These are phyloP conservation scores for Sebastes matsubarae DNA, from an alignment of 2,797 vertebrate species.

Conservation along the genomic window DNA sequence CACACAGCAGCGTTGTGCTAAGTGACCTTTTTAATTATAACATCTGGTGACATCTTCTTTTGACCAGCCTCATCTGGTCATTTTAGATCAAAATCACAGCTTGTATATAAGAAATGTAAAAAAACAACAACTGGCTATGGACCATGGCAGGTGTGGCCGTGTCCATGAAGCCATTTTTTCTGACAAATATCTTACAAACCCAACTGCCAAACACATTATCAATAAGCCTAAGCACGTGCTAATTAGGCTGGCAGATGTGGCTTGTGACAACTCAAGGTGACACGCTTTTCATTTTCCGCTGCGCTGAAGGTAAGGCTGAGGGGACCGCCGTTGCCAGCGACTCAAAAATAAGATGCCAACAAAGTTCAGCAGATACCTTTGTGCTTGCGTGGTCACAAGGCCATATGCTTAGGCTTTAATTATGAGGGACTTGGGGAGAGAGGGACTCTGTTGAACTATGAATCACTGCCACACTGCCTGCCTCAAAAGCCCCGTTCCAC, in stretches of 20 bases:
- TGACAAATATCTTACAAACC: slow-evolving; percentile 23
- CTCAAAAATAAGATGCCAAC: slow-evolving; percentile 61
- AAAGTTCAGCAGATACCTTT: slow-evolving; percentile 69
- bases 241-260: slow-evolving; percentile 69
- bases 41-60: neutral
- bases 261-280: slow-evolving; percentile 78
- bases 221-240: slow-evolving; percentile 40
- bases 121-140: neutral
- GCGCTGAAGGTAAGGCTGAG: slow-evolving; percentile 51
- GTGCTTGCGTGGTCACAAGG: slow-evolving; percentile 73
- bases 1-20: neutral
- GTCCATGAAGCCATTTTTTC: neutral
- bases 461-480: slow-evolving; percentile 78
- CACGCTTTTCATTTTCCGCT: slow-evolving; percentile 66
- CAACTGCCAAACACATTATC: slow-evolving; percentile 29
- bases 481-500: slow-evolving; percentile 60
- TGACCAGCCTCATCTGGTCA: neutral
- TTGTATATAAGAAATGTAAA: neutral
- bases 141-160: neutral
- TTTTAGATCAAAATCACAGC: neutral
- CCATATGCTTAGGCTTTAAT: slow-evolving; percentile 85
- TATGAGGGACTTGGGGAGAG: slow-evolving; percentile 84
- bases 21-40: neutral
- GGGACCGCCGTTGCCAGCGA: slow-evolving; percentile 45
- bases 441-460: slow-evolving; percentile 76